Evolutionary conservation across 2,888 invertebrate genomes (phyloP), one percentile per base, ranked within the genome.

Genomic region (Chalcosyrphus nemorum): DNA sequence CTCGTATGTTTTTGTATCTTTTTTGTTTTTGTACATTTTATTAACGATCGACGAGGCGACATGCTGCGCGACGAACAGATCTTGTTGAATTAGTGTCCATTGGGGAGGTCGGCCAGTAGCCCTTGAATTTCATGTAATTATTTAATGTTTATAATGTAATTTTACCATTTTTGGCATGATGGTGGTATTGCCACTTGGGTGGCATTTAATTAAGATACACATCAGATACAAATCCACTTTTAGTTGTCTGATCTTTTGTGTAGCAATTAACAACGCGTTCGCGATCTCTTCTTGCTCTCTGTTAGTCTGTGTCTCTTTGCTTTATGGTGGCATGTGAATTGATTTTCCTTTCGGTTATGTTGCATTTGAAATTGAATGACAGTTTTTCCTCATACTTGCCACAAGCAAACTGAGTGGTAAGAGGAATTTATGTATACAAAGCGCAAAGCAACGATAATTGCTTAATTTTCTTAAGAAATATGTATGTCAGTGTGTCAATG

Each of bases 201-300:
- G 87, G 87, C 74, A 84, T 86, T 86, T 86, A 87, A 87, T 87
- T 87, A 86, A 87, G 87, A 86, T 86, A 86, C 86, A 86, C 86
- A 86, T 85, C 81, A 76, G 80, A 76, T 76, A 85, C 81, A 81
- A 84, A 70, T 80, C 72, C 70, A 70, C 57, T 70, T 78, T 74
- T 52, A 47, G 78, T 72, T 72, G 61, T 24, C 54, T 1, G 54
- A 66, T 71, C 54, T 65, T n/a, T 81, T 81, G 63, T 71, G 54
- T 57, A 38, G 65, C 65, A 76, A 80, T 65, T 85, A 85, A 85
- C 24, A 59, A 65, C 70, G 74, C 63, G 68, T 35, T 65, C 61
- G 68, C 15, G 52, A n/a, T n/a, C n/a, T n/a, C n/a, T n/a, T n/a
- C n/a, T n/a, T n/a, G n/a, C n/a, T n/a, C n/a, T n/a, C n/a, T n/a